Conservation (phyloP, 2,888 invertebrate species). For the Aproaerema taeniolella region DNA sequence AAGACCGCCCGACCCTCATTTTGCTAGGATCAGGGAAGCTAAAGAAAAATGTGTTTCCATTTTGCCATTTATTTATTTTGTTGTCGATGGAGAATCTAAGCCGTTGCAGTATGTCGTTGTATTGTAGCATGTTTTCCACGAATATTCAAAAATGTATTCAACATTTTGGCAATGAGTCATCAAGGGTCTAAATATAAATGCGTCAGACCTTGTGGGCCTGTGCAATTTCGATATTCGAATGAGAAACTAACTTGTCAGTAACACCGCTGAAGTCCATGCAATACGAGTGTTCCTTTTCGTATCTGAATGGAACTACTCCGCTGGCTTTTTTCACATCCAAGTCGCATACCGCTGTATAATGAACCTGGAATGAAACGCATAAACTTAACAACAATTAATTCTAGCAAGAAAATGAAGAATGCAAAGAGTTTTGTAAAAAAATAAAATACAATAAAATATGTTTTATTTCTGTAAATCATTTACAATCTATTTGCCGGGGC, state of each 20-base stretch:
- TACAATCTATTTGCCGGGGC: not conserved
- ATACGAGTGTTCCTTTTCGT: constrained; percentile 14
- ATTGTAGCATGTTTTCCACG: no score
- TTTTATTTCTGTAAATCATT: not conserved
- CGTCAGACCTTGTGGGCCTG: no score
- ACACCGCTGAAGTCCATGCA: constrained; percentile 50
- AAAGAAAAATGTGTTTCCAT: no score
- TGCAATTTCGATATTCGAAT: no score
- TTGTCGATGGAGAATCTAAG: no score
- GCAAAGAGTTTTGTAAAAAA: not conserved
- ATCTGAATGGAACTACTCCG: constrained; percentile 21
- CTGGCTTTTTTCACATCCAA: constrained; percentile 31
- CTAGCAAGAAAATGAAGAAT: not conserved
- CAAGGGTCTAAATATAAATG: no score
- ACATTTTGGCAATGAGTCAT: no score
- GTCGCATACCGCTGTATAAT: constrained; percentile 26
- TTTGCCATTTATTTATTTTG: no score
- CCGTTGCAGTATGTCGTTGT: no score
- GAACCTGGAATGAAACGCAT: constrained; percentile 21
- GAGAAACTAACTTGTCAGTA: constrained; percentile 37
- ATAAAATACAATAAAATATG: not conserved
- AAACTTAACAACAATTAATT: not conserved
- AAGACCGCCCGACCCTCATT: no score
- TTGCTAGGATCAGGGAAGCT: no score
- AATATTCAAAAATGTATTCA: no score